A percentile compares a stretch with the other conserved stretches of the same genome.
Evolutionary conservation across 2,113 vertebrate genomes (phyloP).

Genomic region (Fulica atra): DNA sequence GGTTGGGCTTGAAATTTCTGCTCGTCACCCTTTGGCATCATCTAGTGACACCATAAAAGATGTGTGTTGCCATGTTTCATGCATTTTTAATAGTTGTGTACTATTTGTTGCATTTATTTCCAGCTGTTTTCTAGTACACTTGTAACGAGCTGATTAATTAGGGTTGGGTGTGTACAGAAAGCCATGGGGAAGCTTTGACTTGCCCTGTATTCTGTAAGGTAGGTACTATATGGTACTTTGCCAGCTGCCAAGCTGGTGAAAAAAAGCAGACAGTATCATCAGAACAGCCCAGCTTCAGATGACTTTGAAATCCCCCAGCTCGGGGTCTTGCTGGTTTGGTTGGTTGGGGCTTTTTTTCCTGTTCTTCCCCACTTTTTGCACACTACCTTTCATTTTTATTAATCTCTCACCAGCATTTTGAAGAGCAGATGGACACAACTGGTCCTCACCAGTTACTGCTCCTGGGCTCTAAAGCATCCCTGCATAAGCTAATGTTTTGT

Average conservation of each 20-base stretch:
- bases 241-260: background rate
- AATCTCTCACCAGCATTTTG: accelerated
- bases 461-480: background rate
- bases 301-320: background rate
- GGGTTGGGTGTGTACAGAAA: background rate
- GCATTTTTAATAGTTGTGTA: background rate
- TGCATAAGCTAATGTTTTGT: background rate
- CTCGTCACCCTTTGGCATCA: background rate
- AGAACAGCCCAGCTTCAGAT: background rate
- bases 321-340: background rate
- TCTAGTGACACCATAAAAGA: background rate
- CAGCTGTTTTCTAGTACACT: background rate
- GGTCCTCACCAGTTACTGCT: background rate
- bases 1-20: background rate
- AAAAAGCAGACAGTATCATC: background rate
- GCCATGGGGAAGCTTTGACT: background rate
- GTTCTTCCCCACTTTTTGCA: background rate
- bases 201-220: background rate
- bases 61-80: background rate
- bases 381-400: background rate
- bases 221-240: background rate
- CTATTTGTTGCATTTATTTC: background rate
- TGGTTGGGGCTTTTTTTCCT: background rate
- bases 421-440: background rate
- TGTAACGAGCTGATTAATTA: background rate